Conservation (phyloP, 2,888 invertebrate genomes). For the Drosophila seclusa region DNA sequence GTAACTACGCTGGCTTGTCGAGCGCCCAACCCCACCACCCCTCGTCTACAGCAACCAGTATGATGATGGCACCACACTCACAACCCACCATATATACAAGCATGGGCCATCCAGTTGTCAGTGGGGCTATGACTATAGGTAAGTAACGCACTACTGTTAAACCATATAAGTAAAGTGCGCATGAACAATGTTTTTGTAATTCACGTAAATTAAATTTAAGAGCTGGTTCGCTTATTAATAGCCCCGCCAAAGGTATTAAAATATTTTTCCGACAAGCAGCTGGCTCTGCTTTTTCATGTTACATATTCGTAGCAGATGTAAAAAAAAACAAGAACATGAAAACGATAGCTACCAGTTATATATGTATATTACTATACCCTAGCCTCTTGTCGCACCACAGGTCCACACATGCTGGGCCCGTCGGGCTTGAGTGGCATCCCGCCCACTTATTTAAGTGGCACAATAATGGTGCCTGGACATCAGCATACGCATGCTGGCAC, state of each 20-base stretch:
- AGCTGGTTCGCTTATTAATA: neutral
- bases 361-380: neutral
- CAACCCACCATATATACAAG: conserved; percentile 80
- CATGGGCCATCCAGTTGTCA: conserved; percentile 77
- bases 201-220: conserved; percentile 14
- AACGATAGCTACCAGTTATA: neutral
- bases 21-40: conserved; percentile 68
- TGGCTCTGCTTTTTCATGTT: neutral
- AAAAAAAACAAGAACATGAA: neutral
- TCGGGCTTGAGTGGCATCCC: conserved; percentile 77
- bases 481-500: conserved; percentile 81
- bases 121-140: conserved; percentile 82
- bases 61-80: conserved; percentile 82
- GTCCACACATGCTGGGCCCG: conserved; percentile 78
- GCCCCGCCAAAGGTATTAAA: neutral
- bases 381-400: conserved; percentile 41
- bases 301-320: neutral
- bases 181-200: neutral
- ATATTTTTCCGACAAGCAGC: neutral
- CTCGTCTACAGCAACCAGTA: conserved; percentile 77
- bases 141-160: conserved; percentile 44
- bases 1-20: conserved; percentile 81
- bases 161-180: conserved; percentile 6
- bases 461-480: conserved; percentile 82
- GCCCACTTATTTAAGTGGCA: conserved; percentile 81